These are phyloP conservation scores for Varecia variegata DNA, from an alignment of 2,797 vertebrate genomes.

Conservation along the genomic window DNA sequence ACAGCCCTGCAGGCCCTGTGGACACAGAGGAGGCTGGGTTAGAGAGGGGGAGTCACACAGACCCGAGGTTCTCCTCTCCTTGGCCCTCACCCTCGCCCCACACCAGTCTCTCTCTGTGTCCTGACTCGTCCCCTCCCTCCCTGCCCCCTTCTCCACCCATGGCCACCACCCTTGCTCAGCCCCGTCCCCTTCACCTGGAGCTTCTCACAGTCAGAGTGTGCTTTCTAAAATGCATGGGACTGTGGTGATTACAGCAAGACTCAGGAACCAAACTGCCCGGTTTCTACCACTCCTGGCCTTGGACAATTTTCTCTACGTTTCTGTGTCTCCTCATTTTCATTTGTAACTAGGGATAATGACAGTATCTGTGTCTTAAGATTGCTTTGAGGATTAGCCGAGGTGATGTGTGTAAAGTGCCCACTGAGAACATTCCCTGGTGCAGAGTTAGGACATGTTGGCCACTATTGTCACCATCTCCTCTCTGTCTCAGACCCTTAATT, in stretches of 20 bases:
- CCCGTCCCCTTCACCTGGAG: not conserved
- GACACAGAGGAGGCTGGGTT: not conserved
- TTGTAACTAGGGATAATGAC: not conserved
- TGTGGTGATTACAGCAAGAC: not conserved
- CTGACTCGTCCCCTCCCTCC: not conserved
- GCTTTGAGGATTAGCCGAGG: not conserved
- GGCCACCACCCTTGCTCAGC: not conserved
- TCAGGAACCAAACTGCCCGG: not conserved
- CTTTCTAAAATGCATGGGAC: not conserved
- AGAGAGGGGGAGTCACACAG: not conserved
- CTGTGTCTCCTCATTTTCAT: not conserved
- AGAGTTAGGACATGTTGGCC: not conserved
- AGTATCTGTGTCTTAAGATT: not conserved
- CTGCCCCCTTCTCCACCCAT: not conserved
- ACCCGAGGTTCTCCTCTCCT: not conserved
- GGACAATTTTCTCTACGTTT: not conserved
- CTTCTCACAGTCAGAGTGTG: not conserved
- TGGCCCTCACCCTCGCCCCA: rapidly evolving
- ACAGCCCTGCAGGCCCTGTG: not conserved
- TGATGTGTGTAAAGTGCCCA: not conserved
- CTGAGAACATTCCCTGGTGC: not conserved
- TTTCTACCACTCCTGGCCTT: not conserved
- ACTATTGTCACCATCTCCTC: not conserved
- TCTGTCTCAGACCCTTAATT: not conserved
- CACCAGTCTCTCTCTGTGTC: not conserved